Base-by-base conservation (phyloP, 2,113 vertebrate species). In the Jacana jacana region DNA sequence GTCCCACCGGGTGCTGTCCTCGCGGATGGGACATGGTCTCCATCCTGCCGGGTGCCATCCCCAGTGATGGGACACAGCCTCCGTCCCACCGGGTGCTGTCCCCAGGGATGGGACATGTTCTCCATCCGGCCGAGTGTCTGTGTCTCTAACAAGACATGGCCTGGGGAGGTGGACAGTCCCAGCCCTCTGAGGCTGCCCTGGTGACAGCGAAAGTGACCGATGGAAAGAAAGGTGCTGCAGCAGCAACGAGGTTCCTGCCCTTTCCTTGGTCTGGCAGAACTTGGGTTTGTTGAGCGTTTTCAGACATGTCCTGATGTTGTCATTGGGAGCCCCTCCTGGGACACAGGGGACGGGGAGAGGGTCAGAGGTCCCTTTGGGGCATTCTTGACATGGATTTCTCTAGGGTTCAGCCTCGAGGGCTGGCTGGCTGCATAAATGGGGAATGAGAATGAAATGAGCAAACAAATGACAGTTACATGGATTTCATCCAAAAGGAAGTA, bases 111-210 rank as follows among this genome's bases (percentile, higher is more conserved):
- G 55, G 20, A n/a, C 20, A 10, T 9, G 33, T 33, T 31, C 55
- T 6, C 8, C 33, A 58, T n/a, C 10, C 60, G 5, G 6, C 42
- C 2, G 0, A 44, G 23, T 25, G 25, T 64, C 80, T 57, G 5
- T 2, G 60, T 37, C 54, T 78, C 66, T 5, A 3, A 0, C 39
- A 0, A 18, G 12, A 1, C 33, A 0, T 1, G 3, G n/a, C 72
- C 25, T 2, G 4, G 73, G 52, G 6, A 25, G 16, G 1, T 7
- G 1, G 9, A 4, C 63, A 35, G 51, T 16, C 30, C 30, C 86
- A 16, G 70, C 6, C 7, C 11, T 14, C 39, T 1, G 8, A 16
- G 42, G 48, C 66, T 2, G 3, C 11, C 0, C 16, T 0, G 2
- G 27, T 17, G 70, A 15, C 15, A 70, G 70, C 5, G 4, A 76